Conservation (phyloP, 2,113 vertebrate species). For the Apodemus speciosus region DNA sequence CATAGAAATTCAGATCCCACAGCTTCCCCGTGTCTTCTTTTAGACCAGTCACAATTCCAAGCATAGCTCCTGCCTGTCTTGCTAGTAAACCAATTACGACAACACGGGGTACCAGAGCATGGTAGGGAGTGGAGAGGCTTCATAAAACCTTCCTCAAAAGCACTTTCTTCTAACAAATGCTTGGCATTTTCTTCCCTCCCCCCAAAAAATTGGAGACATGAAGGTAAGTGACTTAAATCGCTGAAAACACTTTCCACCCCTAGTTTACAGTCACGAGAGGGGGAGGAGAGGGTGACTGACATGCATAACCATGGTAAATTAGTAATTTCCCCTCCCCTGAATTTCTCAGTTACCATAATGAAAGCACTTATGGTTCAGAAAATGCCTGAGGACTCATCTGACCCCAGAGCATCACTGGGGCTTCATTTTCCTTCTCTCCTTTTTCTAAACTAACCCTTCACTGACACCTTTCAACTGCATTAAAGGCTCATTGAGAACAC, state of each 20-base stretch:
- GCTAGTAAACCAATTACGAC: not conserved
- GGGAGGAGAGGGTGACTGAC: not conserved
- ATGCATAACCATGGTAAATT: constrained; percentile 12
- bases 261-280: not conserved
- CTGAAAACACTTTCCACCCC: constrained; percentile 13
- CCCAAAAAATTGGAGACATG: not conserved
- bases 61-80: not conserved
- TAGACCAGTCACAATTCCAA: not conserved
- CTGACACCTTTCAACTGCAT: constrained; percentile 3
- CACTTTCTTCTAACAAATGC: not conserved
- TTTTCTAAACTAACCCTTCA: not conserved
- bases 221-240: constrained; percentile 6
- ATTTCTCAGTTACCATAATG: constrained; percentile 32
- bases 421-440: not conserved
- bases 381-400: constrained; percentile 34
- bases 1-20: not conserved
- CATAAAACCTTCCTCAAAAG: not conserved
- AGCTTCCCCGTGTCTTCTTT: not conserved
- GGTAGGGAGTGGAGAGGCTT: not conserved
- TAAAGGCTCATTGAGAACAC: not conserved
- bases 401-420: not conserved
- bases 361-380: constrained; percentile 31
- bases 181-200: not conserved
- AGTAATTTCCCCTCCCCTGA: constrained; percentile 24
- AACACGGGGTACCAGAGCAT: not conserved